phyloP scores from a whole-genome alignment of 2,797 vertebrate genomes.

The Tinamus major region DNA sequence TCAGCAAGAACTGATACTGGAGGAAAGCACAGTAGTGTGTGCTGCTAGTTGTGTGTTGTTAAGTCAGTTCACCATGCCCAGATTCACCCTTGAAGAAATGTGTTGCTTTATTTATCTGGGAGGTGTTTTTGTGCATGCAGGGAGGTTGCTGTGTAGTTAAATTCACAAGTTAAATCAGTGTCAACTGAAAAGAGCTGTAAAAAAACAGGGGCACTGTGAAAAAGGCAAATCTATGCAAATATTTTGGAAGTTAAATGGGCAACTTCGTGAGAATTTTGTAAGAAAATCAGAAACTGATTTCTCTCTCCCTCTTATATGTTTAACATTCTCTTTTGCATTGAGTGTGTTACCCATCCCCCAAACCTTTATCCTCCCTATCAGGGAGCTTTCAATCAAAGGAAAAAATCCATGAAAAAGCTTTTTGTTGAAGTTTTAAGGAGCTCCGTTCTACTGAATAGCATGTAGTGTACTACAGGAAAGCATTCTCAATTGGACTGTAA shows the following conservation, averaged over 20 bases:
- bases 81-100: background rate
- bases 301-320: background rate
- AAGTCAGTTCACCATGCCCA: background rate
- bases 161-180: background rate
- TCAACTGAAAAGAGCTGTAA: background rate
- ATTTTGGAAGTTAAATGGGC: background rate
- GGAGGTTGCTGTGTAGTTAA: background rate
- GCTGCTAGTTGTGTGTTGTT: background rate
- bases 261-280: background rate
- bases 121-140: background rate
- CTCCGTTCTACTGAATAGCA: background rate
- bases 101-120: background rate
- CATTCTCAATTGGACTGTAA: background rate
- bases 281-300: background rate
- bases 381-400: background rate
- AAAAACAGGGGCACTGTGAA: background rate
- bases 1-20: background rate
- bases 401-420: background rate
- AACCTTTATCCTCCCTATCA: background rate
- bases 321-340: slow-evolving; percentile 4
- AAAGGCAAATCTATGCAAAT: background rate
- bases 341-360: background rate
- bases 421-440: slow-evolving; percentile 30
- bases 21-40: background rate
- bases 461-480: background rate